These are phyloP conservation scores for Hydropotes inermis DNA, from an alignment of 2,113 vertebrate genomes.

Conservation along the genomic window DNA sequence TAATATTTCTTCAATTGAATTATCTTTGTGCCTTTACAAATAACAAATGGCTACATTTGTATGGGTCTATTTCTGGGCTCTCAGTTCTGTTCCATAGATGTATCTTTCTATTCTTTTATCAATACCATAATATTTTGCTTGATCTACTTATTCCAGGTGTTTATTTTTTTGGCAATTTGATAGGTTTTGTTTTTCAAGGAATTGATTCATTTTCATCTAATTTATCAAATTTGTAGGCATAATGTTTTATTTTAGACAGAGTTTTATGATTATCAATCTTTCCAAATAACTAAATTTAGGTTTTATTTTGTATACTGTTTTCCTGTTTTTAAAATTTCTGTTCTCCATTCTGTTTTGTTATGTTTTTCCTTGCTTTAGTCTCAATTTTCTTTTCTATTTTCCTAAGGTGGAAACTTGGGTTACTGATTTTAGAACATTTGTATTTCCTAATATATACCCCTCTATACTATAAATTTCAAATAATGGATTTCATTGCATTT, in stretches of 20 bases:
- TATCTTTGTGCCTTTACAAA: background rate
- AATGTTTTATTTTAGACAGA: background rate
- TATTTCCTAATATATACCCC: background rate
- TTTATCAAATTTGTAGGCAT: background rate
- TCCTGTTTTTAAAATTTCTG: background rate
- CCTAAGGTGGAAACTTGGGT: background rate
- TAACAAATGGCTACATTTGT: background rate
- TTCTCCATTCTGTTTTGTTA: background rate
- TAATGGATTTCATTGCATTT: background rate
- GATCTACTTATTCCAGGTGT: background rate
- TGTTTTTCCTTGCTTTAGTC: background rate
- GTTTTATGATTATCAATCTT: background rate
- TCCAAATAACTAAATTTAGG: background rate
- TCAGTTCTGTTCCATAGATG: background rate
- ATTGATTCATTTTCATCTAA: background rate
- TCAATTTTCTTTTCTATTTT: background rate
- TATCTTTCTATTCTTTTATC: background rate
- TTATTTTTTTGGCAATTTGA: background rate
- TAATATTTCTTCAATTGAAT: background rate
- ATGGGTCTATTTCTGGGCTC: background rate
- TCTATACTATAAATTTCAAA: background rate
- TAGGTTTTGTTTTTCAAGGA: background rate
- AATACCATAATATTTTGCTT: background rate
- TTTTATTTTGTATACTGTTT: background rate
- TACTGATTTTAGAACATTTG: background rate